These are phyloP conservation scores for Meteorus sp. DNA, from an alignment of 1,140 invertebrate species.

Conservation along the genomic window DNA sequence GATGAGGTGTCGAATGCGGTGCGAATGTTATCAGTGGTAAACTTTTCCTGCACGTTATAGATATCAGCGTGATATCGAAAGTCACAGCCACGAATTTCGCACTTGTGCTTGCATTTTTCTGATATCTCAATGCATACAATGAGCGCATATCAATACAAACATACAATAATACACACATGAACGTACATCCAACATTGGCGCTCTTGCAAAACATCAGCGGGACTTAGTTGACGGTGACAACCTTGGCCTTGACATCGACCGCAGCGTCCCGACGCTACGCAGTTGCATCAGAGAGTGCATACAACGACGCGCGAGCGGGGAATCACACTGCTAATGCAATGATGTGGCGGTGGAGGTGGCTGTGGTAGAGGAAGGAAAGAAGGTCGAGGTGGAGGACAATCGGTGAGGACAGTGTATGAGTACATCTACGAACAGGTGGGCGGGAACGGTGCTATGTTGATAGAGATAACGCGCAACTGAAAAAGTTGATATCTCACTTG, in stretches of 20 bases:
- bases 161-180: too few relatives aligned
- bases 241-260: conserved; percentile 59
- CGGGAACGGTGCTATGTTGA: too few relatives aligned
- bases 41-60: too few relatives aligned
- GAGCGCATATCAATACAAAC: too few relatives aligned
- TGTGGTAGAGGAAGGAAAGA: conserved; percentile 13
- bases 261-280: conserved; percentile 54
- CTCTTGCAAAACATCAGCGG: conserved; percentile 6
- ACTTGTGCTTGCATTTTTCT: too few relatives aligned
- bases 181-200: too few relatives aligned
- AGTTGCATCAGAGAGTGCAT: conserved; percentile 50
- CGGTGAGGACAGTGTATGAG: not conserved
- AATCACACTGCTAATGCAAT: not conserved
- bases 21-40: too few relatives aligned
- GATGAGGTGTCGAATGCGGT: too few relatives aligned
- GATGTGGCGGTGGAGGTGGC: conserved; percentile 10
- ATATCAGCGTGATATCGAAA: conserved; percentile 10
- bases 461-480: too few relatives aligned
- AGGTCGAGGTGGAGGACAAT: not conserved
- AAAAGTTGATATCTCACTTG: too few relatives aligned
- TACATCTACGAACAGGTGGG: too few relatives aligned
- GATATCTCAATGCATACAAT: too few relatives aligned
- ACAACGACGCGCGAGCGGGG: conserved; percentile 12
- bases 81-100: conserved; percentile 21
- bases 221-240: conserved; percentile 35